Evolutionary conservation across 2,888 invertebrate species (phyloP).

Genomic region (Amaurobius ferox): DNA sequence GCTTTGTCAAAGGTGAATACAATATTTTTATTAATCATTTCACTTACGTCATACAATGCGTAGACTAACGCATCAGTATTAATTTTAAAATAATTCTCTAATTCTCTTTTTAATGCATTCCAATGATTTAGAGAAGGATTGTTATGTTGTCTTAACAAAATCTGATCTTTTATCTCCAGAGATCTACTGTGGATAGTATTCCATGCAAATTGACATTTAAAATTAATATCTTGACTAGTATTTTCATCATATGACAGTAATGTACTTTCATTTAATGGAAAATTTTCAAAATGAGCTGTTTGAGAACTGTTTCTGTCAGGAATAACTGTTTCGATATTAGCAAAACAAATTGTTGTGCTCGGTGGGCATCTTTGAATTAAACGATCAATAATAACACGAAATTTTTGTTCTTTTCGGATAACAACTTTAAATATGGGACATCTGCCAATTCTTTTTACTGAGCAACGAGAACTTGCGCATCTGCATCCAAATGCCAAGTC

Average conservation of each 20-base stretch:
- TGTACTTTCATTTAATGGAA: constrained; percentile 14
- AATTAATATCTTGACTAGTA: constrained; percentile 30
- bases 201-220: constrained; percentile 68
- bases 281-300: constrained; percentile 16
- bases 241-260: too few relatives aligned
- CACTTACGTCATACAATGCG: constrained; percentile 65
- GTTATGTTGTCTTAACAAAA: constrained; percentile 11
- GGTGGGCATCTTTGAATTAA: constrained; percentile 48
- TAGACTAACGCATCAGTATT: constrained; percentile 36
- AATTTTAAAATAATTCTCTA: constrained; percentile 10
- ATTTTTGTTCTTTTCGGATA: constrained; percentile 18
- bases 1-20: constrained; percentile 62
- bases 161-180: constrained; percentile 49
- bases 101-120: constrained; percentile 23
- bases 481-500: constrained; percentile 43
- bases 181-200: constrained; percentile 29
- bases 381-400: constrained; percentile 47
- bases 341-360: constrained; percentile 38
- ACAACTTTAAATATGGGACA: constrained; percentile 55
- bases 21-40: constrained; percentile 39
- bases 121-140: constrained; percentile 17
- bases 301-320: too few relatives aligned
- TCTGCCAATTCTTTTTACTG: constrained; percentile 29
- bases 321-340: neutral
- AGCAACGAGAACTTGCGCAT: constrained; percentile 24